Conservation (phyloP, 2,888 invertebrate genomes). For the Yponomeuta evonymella region DNA sequence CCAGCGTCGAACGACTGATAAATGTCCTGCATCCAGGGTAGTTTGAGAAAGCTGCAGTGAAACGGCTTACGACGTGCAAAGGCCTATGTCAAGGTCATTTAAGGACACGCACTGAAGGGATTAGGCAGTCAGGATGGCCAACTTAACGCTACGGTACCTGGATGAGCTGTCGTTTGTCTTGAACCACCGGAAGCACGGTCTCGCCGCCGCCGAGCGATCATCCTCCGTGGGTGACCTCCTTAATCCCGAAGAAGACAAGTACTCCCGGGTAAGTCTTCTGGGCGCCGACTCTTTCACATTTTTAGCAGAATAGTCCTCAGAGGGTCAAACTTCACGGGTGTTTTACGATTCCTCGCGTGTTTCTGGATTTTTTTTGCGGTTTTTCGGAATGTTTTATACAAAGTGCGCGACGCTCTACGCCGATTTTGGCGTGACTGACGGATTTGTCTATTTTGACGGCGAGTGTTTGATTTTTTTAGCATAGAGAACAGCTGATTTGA, state of each 20-base stretch:
- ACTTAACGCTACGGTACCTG: conserved; percentile 68
- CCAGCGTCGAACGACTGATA: too few species aligned
- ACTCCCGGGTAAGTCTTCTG: conserved; percentile 44
- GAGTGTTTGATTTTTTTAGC: background rate
- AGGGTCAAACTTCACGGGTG: background rate
- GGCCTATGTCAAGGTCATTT: too few species aligned
- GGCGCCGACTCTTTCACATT: background rate
- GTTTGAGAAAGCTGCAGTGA: too few species aligned
- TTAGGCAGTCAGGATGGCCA: conserved; percentile 46
- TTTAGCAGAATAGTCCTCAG: background rate
- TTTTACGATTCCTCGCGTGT: background rate
- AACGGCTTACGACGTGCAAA: too few species aligned
- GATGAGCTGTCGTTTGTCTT: conserved; percentile 70
- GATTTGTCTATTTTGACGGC: background rate
- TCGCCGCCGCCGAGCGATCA: conserved; percentile 62
- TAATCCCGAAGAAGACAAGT: conserved; percentile 62
- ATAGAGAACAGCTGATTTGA: conserved; percentile 6
- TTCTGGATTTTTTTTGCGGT: background rate
- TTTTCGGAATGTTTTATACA: background rate
- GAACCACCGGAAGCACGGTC: conserved; percentile 54
- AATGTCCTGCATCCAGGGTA: too few species aligned
- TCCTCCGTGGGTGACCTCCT: conserved; percentile 70
- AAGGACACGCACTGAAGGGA: background rate
- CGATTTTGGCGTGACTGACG: background rate
- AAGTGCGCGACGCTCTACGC: background rate